phyloP scores from a whole-genome alignment of 2,113 vertebrate species.

The Plotosus lineatus region DNA sequence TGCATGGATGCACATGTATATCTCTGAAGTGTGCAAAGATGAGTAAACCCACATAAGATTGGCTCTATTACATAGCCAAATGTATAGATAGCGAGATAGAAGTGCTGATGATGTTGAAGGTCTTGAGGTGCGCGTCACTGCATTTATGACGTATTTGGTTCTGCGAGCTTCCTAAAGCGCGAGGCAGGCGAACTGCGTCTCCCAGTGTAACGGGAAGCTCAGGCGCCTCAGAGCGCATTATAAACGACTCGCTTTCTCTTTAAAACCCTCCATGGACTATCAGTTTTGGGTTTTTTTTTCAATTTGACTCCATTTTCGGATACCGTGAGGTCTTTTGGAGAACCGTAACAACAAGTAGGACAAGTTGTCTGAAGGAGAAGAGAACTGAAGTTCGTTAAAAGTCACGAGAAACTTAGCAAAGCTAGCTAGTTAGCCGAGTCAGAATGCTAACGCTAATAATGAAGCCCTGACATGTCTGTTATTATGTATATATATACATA shows the following conservation, averaged over 20 bases:
- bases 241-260: not conserved
- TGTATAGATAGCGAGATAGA: not conserved
- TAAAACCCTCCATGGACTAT: not conserved
- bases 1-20: not conserved
- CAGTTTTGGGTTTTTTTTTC: not conserved
- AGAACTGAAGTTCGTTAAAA: not conserved
- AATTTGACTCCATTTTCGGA: not conserved
- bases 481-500: too few relatives aligned
- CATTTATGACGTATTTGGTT: not conserved
- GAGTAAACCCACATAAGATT: not conserved
- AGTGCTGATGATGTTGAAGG: not conserved
- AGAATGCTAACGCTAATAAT: conserved; percentile 10
- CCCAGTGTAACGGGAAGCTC: not conserved
- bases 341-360: not conserved
- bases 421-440: conserved; percentile 5
- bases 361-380: not conserved
- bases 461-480: not conserved
- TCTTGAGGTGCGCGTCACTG: not conserved
- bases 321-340: not conserved
- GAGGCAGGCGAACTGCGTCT: not conserved
- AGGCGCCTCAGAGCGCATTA: too few relatives aligned
- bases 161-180: not conserved
- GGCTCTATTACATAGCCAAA: not conserved
- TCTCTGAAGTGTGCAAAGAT: not conserved
- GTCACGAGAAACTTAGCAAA: not conserved